Evolutionary conservation across 2,113 vertebrate genomes (phyloP).

Genomic region (Pelmatolapia mariae): DNA sequence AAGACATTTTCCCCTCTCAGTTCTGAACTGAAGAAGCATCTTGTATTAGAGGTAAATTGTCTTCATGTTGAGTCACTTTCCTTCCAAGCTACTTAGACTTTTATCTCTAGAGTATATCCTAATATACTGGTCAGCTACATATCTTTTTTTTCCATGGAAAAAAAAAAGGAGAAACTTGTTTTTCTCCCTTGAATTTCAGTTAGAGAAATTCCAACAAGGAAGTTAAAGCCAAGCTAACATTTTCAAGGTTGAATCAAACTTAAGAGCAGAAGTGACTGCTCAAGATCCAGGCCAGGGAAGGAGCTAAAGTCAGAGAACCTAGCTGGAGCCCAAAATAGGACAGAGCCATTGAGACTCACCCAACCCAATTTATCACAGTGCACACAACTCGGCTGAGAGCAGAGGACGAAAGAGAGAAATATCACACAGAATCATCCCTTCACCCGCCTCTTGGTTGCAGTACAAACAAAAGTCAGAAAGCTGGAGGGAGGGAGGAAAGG

Average conservation of each 20-base stretch:
- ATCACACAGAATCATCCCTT: constrained; percentile 39
- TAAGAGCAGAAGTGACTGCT: background rate
- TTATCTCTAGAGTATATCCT: background rate
- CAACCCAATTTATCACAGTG: constrained; percentile 48
- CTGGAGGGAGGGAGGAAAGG: background rate
- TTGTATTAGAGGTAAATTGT: background rate
- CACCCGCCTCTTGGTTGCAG: constrained; percentile 47
- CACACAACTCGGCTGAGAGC: constrained; percentile 14
- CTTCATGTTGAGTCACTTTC: background rate
- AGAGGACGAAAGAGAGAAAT: constrained; percentile 23
- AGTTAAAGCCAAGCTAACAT: background rate
- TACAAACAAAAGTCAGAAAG: background rate
- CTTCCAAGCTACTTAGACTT: background rate
- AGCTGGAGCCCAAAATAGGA: constrained; percentile 55
- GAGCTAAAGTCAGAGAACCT: constrained; percentile 28
- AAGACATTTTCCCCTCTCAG: background rate
- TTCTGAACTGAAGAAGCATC: background rate
- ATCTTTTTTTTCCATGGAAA: background rate
- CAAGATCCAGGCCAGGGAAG: constrained; percentile 21
- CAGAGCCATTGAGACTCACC: constrained; percentile 57
- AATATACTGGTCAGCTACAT: background rate
- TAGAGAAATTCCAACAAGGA: background rate
- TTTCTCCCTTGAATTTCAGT: background rate
- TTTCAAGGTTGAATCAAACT: constrained; percentile 22
- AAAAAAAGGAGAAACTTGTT: background rate